Conservation (phyloP, 2,888 invertebrate species). For the Hybos culiciformis region DNA sequence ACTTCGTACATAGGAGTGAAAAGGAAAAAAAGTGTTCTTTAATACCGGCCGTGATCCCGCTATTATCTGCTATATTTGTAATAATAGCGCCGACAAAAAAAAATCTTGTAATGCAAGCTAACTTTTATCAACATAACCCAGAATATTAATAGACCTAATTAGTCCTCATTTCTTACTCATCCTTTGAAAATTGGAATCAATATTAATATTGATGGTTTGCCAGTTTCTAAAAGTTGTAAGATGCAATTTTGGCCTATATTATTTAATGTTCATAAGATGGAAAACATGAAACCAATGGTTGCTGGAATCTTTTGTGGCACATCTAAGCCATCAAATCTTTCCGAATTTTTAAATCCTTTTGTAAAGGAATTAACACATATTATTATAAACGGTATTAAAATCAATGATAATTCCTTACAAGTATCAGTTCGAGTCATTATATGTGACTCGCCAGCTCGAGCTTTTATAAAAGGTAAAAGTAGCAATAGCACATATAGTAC, state of each 20-base stretch:
- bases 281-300: neutral
- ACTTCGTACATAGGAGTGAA: too few relatives aligned
- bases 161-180: too few relatives aligned
- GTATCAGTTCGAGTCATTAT: neutral
- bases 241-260: neutral
- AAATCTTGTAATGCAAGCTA: too few relatives aligned
- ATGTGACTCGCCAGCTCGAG: neutral
- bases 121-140: too few relatives aligned
- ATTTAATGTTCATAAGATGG: neutral
- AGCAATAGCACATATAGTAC: neutral
- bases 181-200: too few relatives aligned
- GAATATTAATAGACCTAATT: too few relatives aligned
- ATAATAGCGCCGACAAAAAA: too few relatives aligned
- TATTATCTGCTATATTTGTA: too few relatives aligned
- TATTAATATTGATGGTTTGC: neutral
- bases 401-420: neutral
- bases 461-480: neutral
- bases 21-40: too few relatives aligned
- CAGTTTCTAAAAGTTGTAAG: neutral
- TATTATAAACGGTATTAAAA: neutral
- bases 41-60: too few relatives aligned
- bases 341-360: neutral
- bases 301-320: neutral
- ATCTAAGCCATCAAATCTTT: neutral
- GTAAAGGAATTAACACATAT: neutral